phyloP scores from a whole-genome alignment of 2,797 vertebrate genomes.

The Ambastaia sidthimunki region DNA sequence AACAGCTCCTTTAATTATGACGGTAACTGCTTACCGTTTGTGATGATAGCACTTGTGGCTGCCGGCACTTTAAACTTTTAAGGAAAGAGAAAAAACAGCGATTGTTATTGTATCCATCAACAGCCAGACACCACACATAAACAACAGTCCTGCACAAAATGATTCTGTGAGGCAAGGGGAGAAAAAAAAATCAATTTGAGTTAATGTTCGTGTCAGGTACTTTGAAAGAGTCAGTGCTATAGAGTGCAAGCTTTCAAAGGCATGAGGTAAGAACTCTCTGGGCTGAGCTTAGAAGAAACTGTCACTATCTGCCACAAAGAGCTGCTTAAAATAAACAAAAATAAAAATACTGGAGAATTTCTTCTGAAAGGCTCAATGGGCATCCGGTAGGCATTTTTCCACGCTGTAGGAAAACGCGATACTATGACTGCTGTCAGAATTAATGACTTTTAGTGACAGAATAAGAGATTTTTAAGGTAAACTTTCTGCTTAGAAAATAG shows the following conservation, averaged over 20 bases:
- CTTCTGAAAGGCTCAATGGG: not conserved
- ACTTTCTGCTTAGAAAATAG: not conserved
- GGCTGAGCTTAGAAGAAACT: not conserved
- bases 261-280: not conserved
- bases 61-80: conserved; percentile 95
- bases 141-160: not conserved
- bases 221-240: conserved; percentile 13
- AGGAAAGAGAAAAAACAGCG: conserved; percentile 5
- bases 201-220: not conserved
- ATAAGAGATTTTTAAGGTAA: too few species aligned
- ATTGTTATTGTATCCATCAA: conserved; percentile 31
- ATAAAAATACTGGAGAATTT: not conserved
- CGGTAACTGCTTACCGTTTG: conserved; percentile 86
- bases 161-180: not conserved
- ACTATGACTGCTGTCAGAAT: not conserved
- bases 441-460: too few species aligned
- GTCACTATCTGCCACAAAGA: conserved; percentile 15
- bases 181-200: not conserved
- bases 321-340: not conserved
- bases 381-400: not conserved
- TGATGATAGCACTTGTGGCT: conserved; percentile 97
- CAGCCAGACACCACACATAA: conserved; percentile 3
- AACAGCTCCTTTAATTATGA: too few species aligned
- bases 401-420: not conserved
- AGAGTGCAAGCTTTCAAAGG: not conserved